Base-by-base conservation (phyloP, 2,113 vertebrate species). In the Rissa tridactyla region DNA sequence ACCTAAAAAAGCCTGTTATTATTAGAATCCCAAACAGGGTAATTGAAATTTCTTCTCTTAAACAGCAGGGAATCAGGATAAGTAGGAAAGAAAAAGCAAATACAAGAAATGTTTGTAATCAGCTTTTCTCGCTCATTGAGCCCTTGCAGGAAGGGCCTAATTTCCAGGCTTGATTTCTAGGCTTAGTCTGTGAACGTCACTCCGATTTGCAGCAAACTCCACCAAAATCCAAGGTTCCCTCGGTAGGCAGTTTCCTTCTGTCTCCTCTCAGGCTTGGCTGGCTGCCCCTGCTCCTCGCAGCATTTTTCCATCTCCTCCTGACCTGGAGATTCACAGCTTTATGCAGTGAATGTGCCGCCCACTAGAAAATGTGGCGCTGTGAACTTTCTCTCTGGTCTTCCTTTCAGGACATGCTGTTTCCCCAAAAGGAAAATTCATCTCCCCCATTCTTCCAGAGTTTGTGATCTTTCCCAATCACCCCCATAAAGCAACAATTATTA, bases 141-240 rank as follows among this genome's bases (percentile, higher is more conserved):
- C 20, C 38, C 5, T 68, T 62, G 20, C 9, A 75, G 32, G 44
- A 54, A 75, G 20, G 14, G 11, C 9, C n/a, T 27, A 2, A 65
- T 58, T 80, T 80, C 46, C 46, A 65, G 34, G 20, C 9, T 80
- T 60, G 17, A 32, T 83, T 90, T 84, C 72, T 70, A 44, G 27
- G 12, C 6, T 60, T 65, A 55, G 36, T 23, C 18, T 0, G 0
- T n/a, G 21, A 66, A 51, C 0, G 0, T 46, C 16, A n/a, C 79
- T n/a, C 8, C 0, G 1, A 51, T 57, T 61, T 76, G 25, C 40
- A 85, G 18, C 32, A 46, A 71, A 76, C 13, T 58, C 36, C 61
- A 62, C 4, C 3, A 62, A 72, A 90, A 90, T 42, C 15, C 21
- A 32, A 29, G 7, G 19, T 11, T 47, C 7, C 23, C 25, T 88